phyloP scores from a whole-genome alignment of 2,113 vertebrate species.

The Saccopteryx bilineata region DNA sequence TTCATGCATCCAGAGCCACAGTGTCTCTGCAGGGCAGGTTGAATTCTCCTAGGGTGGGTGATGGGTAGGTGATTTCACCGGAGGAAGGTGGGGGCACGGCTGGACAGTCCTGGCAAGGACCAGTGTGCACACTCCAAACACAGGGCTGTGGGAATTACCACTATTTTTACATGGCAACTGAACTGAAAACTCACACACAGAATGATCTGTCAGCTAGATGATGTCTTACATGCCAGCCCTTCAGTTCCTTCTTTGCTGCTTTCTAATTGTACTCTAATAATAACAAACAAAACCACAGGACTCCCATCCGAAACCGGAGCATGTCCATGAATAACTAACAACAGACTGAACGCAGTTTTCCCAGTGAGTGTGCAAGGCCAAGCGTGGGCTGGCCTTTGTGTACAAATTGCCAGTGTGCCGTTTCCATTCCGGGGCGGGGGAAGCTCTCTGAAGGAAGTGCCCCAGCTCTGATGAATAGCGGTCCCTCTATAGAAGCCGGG shows the following conservation, averaged over 20 bases:
- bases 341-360: constrained; percentile 55
- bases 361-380: constrained; percentile 68
- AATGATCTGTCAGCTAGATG: neutral
- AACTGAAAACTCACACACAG: neutral
- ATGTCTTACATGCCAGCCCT: neutral
- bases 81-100: neutral
- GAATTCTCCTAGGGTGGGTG: neutral
- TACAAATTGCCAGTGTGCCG: constrained; percentile 76
- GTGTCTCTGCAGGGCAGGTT: neutral
- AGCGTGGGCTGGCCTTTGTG: constrained; percentile 75
- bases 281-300: constrained; percentile 47
- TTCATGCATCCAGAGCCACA: neutral
- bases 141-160: neutral
- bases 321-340: constrained; percentile 70
- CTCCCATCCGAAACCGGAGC: constrained; percentile 62
- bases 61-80: neutral
- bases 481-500: constrained; percentile 60
- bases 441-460: constrained; percentile 67
- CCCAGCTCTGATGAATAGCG: constrained; percentile 72
- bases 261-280: constrained; percentile 68
- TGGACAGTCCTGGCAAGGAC: neutral
- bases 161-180: neutral
- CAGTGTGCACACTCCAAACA: neutral
- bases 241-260: constrained; percentile 54
- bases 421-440: constrained; percentile 57